These are phyloP conservation scores for Venturia canescens DNA, from an alignment of 1,140 invertebrate genomes.

Conservation along the genomic window DNA sequence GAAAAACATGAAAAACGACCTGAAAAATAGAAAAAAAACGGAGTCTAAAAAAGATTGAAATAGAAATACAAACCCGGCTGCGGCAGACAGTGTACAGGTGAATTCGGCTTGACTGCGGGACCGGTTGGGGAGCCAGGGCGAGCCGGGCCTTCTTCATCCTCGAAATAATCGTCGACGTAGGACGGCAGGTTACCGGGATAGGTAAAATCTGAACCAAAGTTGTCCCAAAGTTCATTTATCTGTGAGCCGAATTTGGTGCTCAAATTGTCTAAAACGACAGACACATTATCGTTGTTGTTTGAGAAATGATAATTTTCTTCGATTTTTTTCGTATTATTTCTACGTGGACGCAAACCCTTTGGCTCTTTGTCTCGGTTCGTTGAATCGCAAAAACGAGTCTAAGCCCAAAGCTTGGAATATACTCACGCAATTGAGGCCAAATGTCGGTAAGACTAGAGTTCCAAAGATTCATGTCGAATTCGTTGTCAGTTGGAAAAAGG, in stretches of 20 bases:
- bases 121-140: constrained; percentile 38
- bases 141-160: constrained; percentile 79
- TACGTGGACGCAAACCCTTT: background rate
- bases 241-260: constrained; percentile 84
- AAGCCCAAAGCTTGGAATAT: background rate
- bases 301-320: background rate
- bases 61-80: constrained; percentile 79
- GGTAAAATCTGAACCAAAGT: constrained; percentile 84
- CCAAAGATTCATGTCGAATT: constrained; percentile 89
- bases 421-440: constrained; percentile 89
- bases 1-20: constrained; percentile 5
- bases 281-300: background rate
- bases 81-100: constrained; percentile 81
- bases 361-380: no score
- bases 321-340: constrained; percentile 11
- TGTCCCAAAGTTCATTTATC: constrained; percentile 84
- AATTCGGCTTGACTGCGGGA: constrained; percentile 48
- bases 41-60: no score
- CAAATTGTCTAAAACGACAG: constrained; percentile 81
- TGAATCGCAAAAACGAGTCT: background rate
- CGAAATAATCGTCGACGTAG: constrained; percentile 87
- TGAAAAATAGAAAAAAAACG: background rate
- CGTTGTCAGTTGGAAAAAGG: constrained; percentile 82
- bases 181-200: constrained; percentile 84
- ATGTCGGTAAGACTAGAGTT: constrained; percentile 85